Evolutionary conservation across 2,113 vertebrate species (phyloP).

Genomic region (Heterotis niloticus): DNA sequence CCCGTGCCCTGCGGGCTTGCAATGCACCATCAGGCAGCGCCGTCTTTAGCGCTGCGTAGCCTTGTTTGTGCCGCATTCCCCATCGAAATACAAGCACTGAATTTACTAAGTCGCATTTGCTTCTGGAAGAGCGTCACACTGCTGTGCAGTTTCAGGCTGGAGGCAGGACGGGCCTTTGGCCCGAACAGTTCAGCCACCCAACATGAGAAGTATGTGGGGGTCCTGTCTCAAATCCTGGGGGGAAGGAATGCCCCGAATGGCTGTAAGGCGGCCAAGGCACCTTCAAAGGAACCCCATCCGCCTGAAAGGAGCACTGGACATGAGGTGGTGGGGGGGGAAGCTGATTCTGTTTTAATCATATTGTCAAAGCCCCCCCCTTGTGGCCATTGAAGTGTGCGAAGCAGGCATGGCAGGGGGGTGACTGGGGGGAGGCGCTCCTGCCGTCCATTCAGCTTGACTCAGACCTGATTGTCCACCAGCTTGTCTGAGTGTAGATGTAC

Average conservation of each 20-base stretch:
- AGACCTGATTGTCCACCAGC: slow-evolving; percentile 19
- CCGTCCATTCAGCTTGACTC: slow-evolving; percentile 42
- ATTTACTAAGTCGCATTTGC: neutral
- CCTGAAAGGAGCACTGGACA: slow-evolving; percentile 7
- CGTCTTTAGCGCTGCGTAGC: slow-evolving; percentile 37
- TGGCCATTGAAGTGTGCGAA: slow-evolving; percentile 18
- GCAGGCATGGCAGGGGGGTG: neutral
- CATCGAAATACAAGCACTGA: neutral
- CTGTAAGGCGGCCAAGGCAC: slow-evolving; percentile 13
- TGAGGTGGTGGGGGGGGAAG: slow-evolving; percentile 28
- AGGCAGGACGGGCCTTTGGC: neutral
- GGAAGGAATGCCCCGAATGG: slow-evolving; percentile 10
- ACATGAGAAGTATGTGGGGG: neutral
- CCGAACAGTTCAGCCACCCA: neutral
- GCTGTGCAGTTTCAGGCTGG: slow-evolving; percentile 5
- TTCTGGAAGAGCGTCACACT: neutral
- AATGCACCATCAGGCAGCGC: slow-evolving; percentile 47
- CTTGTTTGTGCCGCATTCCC: slow-evolving; percentile 24
- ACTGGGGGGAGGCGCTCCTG: slow-evolving; percentile 31
- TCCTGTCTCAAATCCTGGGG: slow-evolving; percentile 1
- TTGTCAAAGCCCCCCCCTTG: slow-evolving; percentile 19
- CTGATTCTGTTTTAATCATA: slow-evolving; percentile 45
- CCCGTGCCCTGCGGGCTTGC: slow-evolving; percentile 63
- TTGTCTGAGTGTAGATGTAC: no score
- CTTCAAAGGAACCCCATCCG: slow-evolving; percentile 29